Percentiles rank a stretch among this genome's conserved stretches.
These are phyloP conservation scores for Agriopis marginaria DNA, from an alignment of 2,888 invertebrate genomes.

Conservation along the genomic window DNA sequence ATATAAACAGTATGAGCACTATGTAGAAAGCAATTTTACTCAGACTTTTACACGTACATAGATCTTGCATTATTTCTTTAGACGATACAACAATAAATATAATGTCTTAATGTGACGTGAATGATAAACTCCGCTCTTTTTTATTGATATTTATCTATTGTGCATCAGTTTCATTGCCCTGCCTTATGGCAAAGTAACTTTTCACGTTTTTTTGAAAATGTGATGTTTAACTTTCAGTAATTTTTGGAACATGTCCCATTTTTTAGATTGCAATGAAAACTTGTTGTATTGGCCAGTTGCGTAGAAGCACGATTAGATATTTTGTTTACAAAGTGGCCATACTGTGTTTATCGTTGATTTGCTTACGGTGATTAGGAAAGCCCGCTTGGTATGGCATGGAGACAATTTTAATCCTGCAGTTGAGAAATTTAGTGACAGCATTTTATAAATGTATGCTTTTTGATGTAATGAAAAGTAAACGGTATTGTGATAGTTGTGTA, in stretches of 20 bases:
- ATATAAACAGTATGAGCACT: constrained; percentile 23
- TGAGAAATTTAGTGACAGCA: constrained; percentile 64
- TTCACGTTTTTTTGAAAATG: no score
- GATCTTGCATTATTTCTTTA: not conserved
- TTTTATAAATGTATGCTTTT: constrained; percentile 45
- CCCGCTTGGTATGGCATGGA: constrained; percentile 42
- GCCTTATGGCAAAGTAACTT: not conserved
- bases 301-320: not conserved
- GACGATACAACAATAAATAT: not conserved
- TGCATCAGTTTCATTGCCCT: not conserved
- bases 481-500: constrained; percentile 83
- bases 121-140: not conserved
- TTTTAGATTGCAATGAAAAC: not conserved
- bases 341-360: constrained; percentile 22
- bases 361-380: constrained; percentile 35
- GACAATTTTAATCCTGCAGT: constrained; percentile 48
- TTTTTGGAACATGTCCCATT: no score
- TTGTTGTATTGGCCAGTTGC: not conserved
- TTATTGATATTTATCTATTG: not conserved
- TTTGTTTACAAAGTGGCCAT: constrained; percentile 6
- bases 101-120: not conserved
- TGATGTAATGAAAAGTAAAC: constrained; percentile 51
- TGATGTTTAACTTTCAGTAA: no score
- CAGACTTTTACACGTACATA: not conserved
- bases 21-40: not conserved